phyloP scores from a whole-genome alignment of 1,140 invertebrate genomes.

The Laupala kohalensis region DNA sequence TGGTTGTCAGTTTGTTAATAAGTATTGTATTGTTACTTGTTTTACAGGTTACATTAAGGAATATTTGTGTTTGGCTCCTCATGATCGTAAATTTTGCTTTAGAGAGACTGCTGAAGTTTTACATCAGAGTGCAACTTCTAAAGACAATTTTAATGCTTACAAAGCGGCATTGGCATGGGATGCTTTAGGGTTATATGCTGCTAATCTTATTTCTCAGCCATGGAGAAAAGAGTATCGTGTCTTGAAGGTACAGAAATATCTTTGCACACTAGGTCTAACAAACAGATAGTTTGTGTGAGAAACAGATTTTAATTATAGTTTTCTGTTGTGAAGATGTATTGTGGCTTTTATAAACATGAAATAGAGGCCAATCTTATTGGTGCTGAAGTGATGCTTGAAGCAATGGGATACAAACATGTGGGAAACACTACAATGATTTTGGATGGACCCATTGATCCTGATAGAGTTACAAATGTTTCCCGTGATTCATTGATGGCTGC shows the following conservation, averaged over 20 bases:
- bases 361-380: slow-evolving; percentile 63
- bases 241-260: slow-evolving; percentile 59
- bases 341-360: slow-evolving; percentile 75
- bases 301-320: neutral
- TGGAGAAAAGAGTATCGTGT: slow-evolving; percentile 75
- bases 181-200: slow-evolving; percentile 68
- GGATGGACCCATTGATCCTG: slow-evolving; percentile 63
- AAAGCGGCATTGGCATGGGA: slow-evolving; percentile 68
- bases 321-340: slow-evolving; percentile 49
- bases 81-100: slow-evolving; percentile 64
- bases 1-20: too few species aligned
- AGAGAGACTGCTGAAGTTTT: slow-evolving; percentile 59
- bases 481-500: slow-evolving; percentile 75
- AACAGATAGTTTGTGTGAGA: neutral
- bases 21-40: too few species aligned
- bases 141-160: slow-evolving; percentile 63
- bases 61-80: slow-evolving; percentile 61
- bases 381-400: slow-evolving; percentile 57
- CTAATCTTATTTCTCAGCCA: slow-evolving; percentile 69
- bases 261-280: neutral
- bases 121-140: slow-evolving; percentile 49
- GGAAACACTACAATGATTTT: slow-evolving; percentile 38
- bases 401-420: slow-evolving; percentile 64
- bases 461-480: slow-evolving; percentile 61
- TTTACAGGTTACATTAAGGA: slow-evolving; percentile 59